Evolutionary conservation across 2,888 invertebrate genomes (phyloP), one percentile per base, ranked within the genome.

Genomic region (Aspidiotus rigidus): DNA sequence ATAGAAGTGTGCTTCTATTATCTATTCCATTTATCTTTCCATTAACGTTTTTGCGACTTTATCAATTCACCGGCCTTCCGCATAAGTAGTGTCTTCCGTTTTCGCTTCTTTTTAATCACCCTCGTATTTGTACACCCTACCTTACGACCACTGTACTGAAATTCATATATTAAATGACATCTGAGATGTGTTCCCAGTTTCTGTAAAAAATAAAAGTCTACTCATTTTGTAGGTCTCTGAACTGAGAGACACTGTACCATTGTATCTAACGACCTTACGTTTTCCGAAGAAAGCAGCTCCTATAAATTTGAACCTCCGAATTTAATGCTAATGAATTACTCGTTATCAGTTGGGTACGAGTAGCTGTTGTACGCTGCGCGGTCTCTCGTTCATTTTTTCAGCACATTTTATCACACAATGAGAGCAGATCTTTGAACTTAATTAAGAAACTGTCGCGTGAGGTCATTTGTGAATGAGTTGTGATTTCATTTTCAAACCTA

Each of bases 1-100:
- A 28, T 28, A 28, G 28, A 28, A 28, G 28, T 28, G 1, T 28
- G 67, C 67, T 49, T 59, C 17, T 59, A 42, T 55, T 69, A 69
- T 69, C 69, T 57, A 56, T 55, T 62, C 56, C 62, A 69, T 69
- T 69, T 69, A 69, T 69, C 69, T 69, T 69, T 69, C 69, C 69
- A 69, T 69, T 69, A 69, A 69, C 62, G 56, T 62, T 62, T 62
- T 62, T 69, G 67, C 67, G 60, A 67, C 67, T 67, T 67, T 67
- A 67, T 67, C 60, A 67, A 67, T 67, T 67, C 67, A 56, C 42
- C 42, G 41, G 42, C 44, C 39, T 39, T 28, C 16, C 39, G 16
- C 28, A 6, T 16, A 13, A 55, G 56, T 15, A 17, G 8, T 42
- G 41, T n/a, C 42, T 42, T 66, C 13, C 39, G 64, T 59, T 57